Evolutionary conservation across 1,140 invertebrate genomes (phyloP).

Genomic region (Microplitis demolitor): DNA sequence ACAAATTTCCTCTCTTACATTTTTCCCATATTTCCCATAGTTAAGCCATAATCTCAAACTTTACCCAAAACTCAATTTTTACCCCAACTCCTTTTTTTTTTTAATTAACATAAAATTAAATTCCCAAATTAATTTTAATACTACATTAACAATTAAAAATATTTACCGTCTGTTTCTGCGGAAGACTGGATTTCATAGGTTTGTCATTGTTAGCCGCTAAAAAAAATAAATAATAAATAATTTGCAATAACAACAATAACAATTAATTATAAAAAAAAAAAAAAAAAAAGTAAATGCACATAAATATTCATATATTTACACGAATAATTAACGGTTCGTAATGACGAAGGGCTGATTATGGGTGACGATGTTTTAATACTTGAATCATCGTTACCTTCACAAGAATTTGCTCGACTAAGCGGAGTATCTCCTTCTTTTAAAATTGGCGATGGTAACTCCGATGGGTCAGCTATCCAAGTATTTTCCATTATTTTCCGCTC

Average conservation of each 20-base stretch:
- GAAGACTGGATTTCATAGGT: background rate
- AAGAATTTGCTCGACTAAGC: slow-evolving; percentile 28
- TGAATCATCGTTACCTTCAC: slow-evolving; percentile 29
- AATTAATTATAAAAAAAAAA: background rate
- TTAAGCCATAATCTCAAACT: no score
- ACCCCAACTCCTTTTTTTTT: no score
- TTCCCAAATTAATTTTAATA: no score
- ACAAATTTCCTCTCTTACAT: no score
- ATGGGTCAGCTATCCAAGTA: slow-evolving; percentile 38
- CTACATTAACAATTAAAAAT: background rate
- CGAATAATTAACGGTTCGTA: slow-evolving; percentile 36
- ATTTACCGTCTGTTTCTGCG: background rate
- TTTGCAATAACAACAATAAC: background rate
- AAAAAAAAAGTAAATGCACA: background rate
- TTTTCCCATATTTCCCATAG: no score
- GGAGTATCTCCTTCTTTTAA: slow-evolving; percentile 38
- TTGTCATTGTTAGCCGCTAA: background rate
- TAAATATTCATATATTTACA: background rate
- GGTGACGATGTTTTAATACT: slow-evolving; percentile 50
- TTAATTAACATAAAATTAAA: no score
- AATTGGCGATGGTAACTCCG: slow-evolving; percentile 53
- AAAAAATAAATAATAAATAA: background rate
- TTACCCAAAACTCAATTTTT: no score
- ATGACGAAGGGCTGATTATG: slow-evolving; percentile 41
- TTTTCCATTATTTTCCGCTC: slow-evolving; percentile 38